Conservation (phyloP, 1,140 invertebrate species). For the Microplitis demolitor region DNA sequence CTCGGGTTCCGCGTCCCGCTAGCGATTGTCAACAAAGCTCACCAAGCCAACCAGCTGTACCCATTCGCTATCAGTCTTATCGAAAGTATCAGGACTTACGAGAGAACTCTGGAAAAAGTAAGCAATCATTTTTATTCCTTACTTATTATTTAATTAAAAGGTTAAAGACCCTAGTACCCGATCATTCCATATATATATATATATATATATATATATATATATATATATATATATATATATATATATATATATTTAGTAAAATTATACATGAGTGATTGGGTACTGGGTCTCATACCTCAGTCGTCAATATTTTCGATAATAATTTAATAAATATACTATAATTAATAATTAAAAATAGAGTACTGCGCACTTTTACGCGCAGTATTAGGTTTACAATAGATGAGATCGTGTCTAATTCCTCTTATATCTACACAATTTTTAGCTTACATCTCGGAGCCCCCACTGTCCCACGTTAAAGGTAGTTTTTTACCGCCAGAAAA, state of each 20-base stretch:
- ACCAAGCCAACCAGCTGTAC: conserved; percentile 97
- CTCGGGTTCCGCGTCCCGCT: conserved; percentile 96
- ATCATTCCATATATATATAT: too few relatives aligned
- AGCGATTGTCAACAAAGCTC: conserved; percentile 98
- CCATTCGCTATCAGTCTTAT: conserved; percentile 99
- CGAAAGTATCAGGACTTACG: conserved; percentile 96
- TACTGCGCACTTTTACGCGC: background rate
- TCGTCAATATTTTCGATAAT: too few relatives aligned
- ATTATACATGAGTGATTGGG: too few relatives aligned
- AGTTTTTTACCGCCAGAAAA: conserved; percentile 32
- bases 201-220: too few relatives aligned
- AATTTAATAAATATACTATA: too few relatives aligned
- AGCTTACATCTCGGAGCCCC: conserved; percentile 60
- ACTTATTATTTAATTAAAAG: too few relatives aligned
- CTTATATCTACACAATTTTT: conserved; percentile 55
- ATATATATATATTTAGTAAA: too few relatives aligned
- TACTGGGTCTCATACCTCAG: too few relatives aligned
- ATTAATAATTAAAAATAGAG: background rate
- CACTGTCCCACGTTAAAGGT: conserved; percentile 58
- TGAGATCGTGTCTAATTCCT: conserved; percentile 40
- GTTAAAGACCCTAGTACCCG: too few relatives aligned
- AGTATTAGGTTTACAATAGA: background rate
- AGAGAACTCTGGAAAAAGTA: conserved; percentile 95
- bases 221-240: too few relatives aligned
- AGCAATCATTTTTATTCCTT: conserved; percentile 38